These are phyloP conservation scores for Clytia hemisphaerica DNA, from an alignment of 30 jellyfish, hydroid and myxozoan genomes.

Conservation along the genomic window DNA sequence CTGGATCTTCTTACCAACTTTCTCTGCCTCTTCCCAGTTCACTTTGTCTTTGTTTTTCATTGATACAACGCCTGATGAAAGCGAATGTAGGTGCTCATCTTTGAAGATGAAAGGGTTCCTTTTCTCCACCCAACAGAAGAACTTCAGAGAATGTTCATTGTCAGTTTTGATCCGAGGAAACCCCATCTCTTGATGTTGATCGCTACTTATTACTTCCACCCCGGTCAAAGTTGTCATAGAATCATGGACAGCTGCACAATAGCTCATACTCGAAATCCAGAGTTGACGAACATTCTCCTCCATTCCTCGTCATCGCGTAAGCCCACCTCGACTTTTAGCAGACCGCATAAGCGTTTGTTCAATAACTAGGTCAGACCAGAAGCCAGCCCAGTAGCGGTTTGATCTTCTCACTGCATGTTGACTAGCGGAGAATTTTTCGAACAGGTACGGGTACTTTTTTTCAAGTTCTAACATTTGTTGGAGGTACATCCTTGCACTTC, in stretches of 20 bases:
- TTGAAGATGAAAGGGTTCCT: no score
- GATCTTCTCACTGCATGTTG: no score
- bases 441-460: no score
- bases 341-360: conserved; percentile 42
- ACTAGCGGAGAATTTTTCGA: no score
- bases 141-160: conserved; percentile 15
- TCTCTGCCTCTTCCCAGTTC: conserved; percentile 49
- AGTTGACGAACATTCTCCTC: conserved; percentile 23
- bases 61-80: no score
- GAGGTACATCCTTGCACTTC: neutral
- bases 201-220: conserved; percentile 19
- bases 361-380: conserved; percentile 43
- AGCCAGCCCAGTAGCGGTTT: neutral
- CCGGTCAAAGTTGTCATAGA: conserved; percentile 42
- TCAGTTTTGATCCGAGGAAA: conserved; percentile 18
- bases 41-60: no score
- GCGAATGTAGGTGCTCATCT: conserved; percentile 24
- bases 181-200: conserved; percentile 47
- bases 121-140: conserved; percentile 39
- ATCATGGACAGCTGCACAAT: conserved; percentile 35
- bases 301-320: conserved; percentile 47
- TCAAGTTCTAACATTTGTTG: neutral
- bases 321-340: conserved; percentile 38
- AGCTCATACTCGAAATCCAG: conserved; percentile 26
- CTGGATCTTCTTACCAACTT: no score